These are phyloP conservation scores for Drosophila lacertosa DNA, from an alignment of 1,140 invertebrate genomes.

Conservation along the genomic window DNA sequence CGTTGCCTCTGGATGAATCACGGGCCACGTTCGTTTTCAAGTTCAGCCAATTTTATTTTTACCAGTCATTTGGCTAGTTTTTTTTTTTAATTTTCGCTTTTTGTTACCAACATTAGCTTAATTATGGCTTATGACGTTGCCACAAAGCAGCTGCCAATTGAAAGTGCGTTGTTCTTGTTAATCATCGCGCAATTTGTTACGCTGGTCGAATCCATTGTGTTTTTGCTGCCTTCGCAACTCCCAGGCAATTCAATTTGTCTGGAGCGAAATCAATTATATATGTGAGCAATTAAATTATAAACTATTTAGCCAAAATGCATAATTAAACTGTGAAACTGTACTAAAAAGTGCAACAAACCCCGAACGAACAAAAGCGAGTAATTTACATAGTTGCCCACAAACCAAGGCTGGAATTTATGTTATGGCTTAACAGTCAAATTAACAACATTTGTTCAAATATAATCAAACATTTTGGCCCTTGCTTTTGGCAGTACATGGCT, in stretches of 20 bases:
- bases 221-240: slow-evolving; percentile 26
- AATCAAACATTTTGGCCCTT: slow-evolving; percentile 29
- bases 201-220: slow-evolving; percentile 53
- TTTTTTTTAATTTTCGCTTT: neutral
- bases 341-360: slow-evolving; percentile 39
- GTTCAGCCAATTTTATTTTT: slow-evolving; percentile 52
- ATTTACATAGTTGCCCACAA: neutral
- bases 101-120: slow-evolving; percentile 28
- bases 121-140: slow-evolving; percentile 44
- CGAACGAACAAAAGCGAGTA: neutral
- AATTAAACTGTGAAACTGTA: slow-evolving; percentile 39
- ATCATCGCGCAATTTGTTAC: slow-evolving; percentile 54
- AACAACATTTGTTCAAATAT: slow-evolving; percentile 44
- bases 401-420: slow-evolving; percentile 37
- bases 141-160: slow-evolving; percentile 40
- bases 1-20: slow-evolving; percentile 68
- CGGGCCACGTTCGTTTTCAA: slow-evolving; percentile 31
- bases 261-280: slow-evolving; percentile 53
- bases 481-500: slow-evolving; percentile 8
- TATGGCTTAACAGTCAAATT: slow-evolving; percentile 51
- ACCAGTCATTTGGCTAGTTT: slow-evolving; percentile 39
- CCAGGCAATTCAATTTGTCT: slow-evolving; percentile 31
- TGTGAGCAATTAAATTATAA: slow-evolving; percentile 45
- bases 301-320: slow-evolving; percentile 53
- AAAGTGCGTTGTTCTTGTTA: slow-evolving; percentile 40